Evolutionary conservation across 2,113 vertebrate genomes (phyloP), one percentile per base, ranked within the genome.

Genomic region (Murina feae): DNA sequence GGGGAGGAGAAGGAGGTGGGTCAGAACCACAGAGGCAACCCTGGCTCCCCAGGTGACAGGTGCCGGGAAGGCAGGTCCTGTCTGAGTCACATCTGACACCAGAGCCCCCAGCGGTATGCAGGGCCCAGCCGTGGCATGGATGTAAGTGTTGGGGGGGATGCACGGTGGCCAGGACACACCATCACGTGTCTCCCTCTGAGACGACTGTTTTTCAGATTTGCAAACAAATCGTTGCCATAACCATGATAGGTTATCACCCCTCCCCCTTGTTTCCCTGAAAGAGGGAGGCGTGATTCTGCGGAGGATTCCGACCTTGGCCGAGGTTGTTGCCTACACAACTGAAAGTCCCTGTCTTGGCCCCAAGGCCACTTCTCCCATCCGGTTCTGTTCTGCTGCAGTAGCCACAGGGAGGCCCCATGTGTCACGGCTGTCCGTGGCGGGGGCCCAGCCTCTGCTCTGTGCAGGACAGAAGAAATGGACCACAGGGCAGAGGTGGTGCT

Each of bases 101-200:
- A 6, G 18, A 13, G 44, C 9, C 23, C 16, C 53, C 35, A 4
- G 37, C 18, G 1, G 47, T 12, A 1, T 39, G 30, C 25, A 9
- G 35, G 9, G 42, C 21, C 18, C 28, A 37, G 63, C n/a, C 20
- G 18, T 30, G 78, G 8, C 21, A 25, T 9, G 25, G 53, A 42
- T 2, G 83, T 9, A 4, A 20, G 35, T 69, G 47, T 35, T 37
- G 4, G 32, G 30, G 30, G 35, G 35, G 82, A 30, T 28, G 12
- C 49, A 14, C 12, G 89, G 25, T 8, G 18, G 4, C 23, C 14
- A 0, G 3, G n/a, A 8, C 18, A 39, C 80, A 23, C 4, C 23
- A 10, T 1, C 28, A 1, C 0, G 0, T 0, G 7, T 5, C 65
- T 35, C 44, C 80, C 72, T 66, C 12, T 23, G 20, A 32, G 9